Conservation (phyloP, 1,140 invertebrate genomes). For the Neoseiulus cucumeris region DNA sequence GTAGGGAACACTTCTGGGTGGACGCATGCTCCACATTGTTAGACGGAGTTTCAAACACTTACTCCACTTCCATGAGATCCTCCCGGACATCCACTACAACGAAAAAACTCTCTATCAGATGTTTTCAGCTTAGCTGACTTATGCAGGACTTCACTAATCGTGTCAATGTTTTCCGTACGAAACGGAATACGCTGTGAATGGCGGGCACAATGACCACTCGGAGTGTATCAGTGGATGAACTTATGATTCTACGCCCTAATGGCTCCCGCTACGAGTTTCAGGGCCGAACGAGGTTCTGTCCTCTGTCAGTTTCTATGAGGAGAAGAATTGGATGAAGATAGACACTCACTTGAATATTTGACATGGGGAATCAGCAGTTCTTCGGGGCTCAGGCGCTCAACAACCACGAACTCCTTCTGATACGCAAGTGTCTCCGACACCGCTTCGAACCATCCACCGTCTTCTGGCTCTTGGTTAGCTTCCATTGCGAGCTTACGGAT, state of each 20-base stretch:
- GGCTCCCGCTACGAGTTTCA: background rate
- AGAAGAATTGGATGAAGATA: background rate
- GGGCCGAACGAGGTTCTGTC: background rate
- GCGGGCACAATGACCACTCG: background rate
- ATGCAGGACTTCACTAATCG: background rate
- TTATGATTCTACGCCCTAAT: too few species aligned
- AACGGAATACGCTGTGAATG: background rate
- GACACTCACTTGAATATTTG: conserved; percentile 1
- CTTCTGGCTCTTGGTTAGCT: too few species aligned
- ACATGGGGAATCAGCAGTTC: background rate
- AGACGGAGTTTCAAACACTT: too few species aligned
- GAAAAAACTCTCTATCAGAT: background rate
- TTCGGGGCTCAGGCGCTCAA: background rate
- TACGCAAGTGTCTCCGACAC: background rate
- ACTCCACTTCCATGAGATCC: background rate
- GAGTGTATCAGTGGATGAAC: too few species aligned
- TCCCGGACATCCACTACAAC: background rate
- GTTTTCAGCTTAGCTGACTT: background rate
- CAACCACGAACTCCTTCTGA: background rate
- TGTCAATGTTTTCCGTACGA: background rate
- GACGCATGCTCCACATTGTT: too few species aligned
- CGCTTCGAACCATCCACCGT: background rate
- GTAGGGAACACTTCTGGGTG: too few species aligned
- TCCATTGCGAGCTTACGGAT: too few species aligned
- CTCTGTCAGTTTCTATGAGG: background rate